Percentiles rank a stretch among this genome's conserved stretches.
phyloP scores from a whole-genome alignment of 2,888 invertebrate genomes.

The Iselma pallidipennis region DNA sequence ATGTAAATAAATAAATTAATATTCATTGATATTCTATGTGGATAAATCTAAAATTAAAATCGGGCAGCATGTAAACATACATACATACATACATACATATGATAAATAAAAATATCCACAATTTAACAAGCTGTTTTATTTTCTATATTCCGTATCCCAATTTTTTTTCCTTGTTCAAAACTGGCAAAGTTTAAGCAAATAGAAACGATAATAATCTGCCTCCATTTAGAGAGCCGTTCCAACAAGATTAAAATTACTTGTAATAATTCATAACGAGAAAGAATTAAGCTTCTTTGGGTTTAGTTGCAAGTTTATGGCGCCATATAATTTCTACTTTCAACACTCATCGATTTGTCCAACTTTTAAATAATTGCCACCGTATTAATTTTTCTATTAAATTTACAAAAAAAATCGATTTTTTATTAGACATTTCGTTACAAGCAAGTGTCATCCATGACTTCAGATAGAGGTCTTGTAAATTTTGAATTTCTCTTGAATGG shows the following conservation, averaged over 20 bases:
- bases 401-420: too few species aligned
- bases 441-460: slow-evolving; percentile 32
- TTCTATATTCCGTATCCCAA: neutral
- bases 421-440: too few species aligned
- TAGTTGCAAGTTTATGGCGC: too few species aligned
- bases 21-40: slow-evolving; percentile 42
- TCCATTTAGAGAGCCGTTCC: neutral
- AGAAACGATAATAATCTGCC: neutral
- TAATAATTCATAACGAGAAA: neutral
- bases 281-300: neutral
- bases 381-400: too few species aligned
- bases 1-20: slow-evolving; percentile 39
- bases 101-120: slow-evolving; percentile 17
- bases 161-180: neutral
- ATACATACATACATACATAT: slow-evolving; percentile 12
- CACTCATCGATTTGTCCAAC: neutral
- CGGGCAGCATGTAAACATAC: slow-evolving; percentile 11
- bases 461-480: slow-evolving; percentile 42
- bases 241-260: neutral
- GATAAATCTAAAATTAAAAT: slow-evolving; percentile 18
- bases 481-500: slow-evolving; percentile 41
- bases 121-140: neutral
- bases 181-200: neutral
- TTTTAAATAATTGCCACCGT: too few species aligned
- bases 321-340: neutral